phyloP scores from a whole-genome alignment of 2,888 invertebrate species.

The Drosophila niveifrons region DNA sequence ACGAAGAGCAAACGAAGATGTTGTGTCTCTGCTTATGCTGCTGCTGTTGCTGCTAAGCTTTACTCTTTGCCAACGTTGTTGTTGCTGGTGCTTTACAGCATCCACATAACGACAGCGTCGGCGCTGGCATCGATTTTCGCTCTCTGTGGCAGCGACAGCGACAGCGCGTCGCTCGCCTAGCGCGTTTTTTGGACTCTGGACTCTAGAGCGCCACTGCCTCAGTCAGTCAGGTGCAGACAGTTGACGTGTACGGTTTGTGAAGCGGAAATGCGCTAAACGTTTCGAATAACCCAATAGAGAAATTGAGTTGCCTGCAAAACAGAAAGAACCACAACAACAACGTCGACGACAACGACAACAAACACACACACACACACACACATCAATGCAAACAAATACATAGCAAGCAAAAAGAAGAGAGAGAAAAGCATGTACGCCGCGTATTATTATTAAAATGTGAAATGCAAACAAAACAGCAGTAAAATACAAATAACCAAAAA shows the following conservation, averaged over 20 bases:
- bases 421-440: constrained; percentile 22
- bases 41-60: constrained; percentile 3
- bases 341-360: constrained; percentile 17
- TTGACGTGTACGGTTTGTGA: constrained; percentile 84
- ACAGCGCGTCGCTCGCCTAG: constrained; percentile 9
- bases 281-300: constrained; percentile 27
- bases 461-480: constrained; percentile 33
- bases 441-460: constrained; percentile 54
- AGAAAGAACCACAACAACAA: constrained; percentile 27
- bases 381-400: constrained; percentile 34
- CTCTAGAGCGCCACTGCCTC: constrained; percentile 34
- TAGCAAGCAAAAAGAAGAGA: constrained; percentile 13
- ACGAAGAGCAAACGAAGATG: constrained; percentile 57
- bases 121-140: constrained; percentile 58
- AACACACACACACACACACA: constrained; percentile 5
- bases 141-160: constrained; percentile 27
- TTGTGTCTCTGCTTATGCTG: constrained; percentile 25
- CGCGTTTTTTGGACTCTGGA: constrained; percentile 21
- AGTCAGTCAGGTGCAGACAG: constrained; percentile 85
- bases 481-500: constrained; percentile 14
- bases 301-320: constrained; percentile 54
- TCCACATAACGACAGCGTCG: constrained; percentile 55
- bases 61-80: constrained; percentile 10
- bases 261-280: constrained; percentile 69
- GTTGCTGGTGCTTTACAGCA: constrained; percentile 49